Evolutionary conservation across 2,888 invertebrate species (phyloP), one percentile per base, ranked within the genome.

Genomic region (Opisthograptis luteolata): DNA sequence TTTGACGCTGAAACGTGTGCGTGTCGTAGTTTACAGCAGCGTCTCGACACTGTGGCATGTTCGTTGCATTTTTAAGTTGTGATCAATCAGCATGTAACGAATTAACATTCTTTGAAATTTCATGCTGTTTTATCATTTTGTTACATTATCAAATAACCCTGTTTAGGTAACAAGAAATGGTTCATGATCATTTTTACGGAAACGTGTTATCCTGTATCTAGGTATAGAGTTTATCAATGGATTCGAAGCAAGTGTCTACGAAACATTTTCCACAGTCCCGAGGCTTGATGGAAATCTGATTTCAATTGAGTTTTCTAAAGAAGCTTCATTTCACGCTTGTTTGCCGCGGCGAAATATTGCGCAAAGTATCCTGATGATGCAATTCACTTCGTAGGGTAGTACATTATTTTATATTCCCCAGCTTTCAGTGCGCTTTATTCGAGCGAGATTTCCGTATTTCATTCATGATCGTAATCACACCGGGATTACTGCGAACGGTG

Each of bases 291-390:
- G 47, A 41, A 52, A 55, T 44, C 10, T 40, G 68, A 70, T 79
- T 75, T 77, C 68, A 74, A 75, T 76, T 79, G 68, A 76, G 75
- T 76, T 79, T 78, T 62, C 60, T 55, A 64, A 67, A 68, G 66
- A 68, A 58, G 58, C 62, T 70, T 79, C 67, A 77, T 81, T 81
- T 82, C 70, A 73, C 72, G 77, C 70, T 62, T 70, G 72, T 78
- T 80, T 73, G 62, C 63, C 34, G 57, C 62, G 55, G 60, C 47
- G 44, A 58, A 47, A 58, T 62, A 58, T 68, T 64, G 60, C 58
- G 60, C 53, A 58, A 47, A 52, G 49, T 22, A 32, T 19, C 14
- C 37, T 32, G 39, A 52, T 42, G 37, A 31, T 48, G 41, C 41
- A 22, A 53, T 58, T 49, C 17, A 24, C 40, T 36, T 22, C 4